Evolutionary conservation across 2,113 vertebrate genomes (phyloP).

Genomic region (Gymnogyps californianus): DNA sequence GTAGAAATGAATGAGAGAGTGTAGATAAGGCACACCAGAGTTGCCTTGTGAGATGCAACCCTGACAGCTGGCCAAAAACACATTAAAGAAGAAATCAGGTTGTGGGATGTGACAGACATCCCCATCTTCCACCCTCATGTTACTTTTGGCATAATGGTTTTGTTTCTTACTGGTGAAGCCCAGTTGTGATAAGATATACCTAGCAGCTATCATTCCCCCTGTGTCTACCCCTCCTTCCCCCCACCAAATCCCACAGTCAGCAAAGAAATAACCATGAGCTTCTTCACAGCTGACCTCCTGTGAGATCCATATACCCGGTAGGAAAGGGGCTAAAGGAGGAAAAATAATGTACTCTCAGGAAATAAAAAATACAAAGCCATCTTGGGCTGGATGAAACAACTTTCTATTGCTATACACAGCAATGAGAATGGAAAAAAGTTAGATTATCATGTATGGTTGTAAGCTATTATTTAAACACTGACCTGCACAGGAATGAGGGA

Average conservation of each 20-base stretch:
- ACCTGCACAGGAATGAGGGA: neutral
- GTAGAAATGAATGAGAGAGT: neutral
- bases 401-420: neutral
- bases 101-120: neutral
- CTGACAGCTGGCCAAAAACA: neutral
- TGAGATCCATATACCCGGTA: neutral
- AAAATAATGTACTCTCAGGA: neutral
- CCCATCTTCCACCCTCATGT: neutral
- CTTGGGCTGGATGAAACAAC: neutral
- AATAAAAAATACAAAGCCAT: neutral
- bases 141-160: neutral
- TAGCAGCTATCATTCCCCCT: neutral
- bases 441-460: no score
- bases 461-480: neutral
- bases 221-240: accelerated
- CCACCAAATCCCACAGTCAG: neutral
- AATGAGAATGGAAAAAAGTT: neutral
- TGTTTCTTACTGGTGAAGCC: neutral
- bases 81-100: neutral
- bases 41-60: neutral
- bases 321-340: neutral
- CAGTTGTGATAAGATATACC: neutral
- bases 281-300: neutral
- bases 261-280: neutral
- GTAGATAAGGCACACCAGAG: neutral